A percentile compares a stretch with the other conserved stretches of the same genome.
Evolutionary conservation across 1,140 invertebrate species (phyloP).

Genomic region (Stratiolaelaps scimitus): DNA sequence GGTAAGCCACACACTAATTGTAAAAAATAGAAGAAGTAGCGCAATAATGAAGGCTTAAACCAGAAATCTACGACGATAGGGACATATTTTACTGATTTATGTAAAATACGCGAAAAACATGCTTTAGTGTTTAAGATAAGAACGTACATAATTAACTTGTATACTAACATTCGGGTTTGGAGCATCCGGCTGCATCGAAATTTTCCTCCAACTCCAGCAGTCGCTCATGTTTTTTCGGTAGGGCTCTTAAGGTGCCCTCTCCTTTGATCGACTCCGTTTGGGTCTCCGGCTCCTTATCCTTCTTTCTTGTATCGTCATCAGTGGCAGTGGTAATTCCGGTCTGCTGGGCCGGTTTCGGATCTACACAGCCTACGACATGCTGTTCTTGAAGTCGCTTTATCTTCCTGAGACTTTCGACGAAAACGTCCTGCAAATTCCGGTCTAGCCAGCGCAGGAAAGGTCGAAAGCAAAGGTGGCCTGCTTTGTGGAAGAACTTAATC

Average conservation of each 20-base stretch:
- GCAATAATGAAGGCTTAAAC: too few species aligned
- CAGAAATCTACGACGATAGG: too few species aligned
- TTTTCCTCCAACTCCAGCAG: neutral
- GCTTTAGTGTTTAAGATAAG: too few species aligned
- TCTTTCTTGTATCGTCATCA: too few species aligned
- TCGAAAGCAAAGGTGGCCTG: constrained; percentile 4
- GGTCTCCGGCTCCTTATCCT: too few species aligned
- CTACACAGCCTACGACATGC: neutral
- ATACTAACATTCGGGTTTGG: neutral
- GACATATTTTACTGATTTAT: neutral
- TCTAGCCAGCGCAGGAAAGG: neutral
- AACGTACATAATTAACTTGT: neutral
- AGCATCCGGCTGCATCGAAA: neutral
- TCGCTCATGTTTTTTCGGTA: neutral
- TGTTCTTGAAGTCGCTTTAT: constrained; percentile 7
- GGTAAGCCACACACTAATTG: neutral
- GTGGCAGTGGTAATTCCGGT: too few species aligned
- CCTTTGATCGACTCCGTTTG: too few species aligned
- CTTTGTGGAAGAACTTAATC: constrained; percentile 11
- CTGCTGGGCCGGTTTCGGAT: neutral
- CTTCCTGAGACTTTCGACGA: constrained; percentile 3
- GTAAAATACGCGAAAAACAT: neutral
- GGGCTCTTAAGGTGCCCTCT: neutral
- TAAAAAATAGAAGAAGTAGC: too few species aligned
- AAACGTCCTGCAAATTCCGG: constrained; percentile 9